Evolutionary conservation across 1,140 invertebrate genomes (phyloP).

Genomic region (Calliphora vicina): DNA sequence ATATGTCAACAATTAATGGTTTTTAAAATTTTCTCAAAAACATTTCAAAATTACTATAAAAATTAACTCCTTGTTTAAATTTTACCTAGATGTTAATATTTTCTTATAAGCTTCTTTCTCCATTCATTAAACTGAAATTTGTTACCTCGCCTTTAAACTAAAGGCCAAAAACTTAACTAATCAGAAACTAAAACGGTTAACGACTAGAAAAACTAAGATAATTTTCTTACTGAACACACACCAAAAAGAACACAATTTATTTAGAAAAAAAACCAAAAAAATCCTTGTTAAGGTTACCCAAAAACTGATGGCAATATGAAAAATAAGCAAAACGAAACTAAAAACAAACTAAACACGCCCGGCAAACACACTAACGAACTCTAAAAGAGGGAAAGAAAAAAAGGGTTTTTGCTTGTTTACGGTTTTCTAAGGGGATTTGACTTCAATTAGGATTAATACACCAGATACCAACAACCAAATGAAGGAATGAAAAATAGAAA

Average conservation of each 20-base stretch:
- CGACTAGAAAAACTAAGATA: slow-evolving; percentile 11
- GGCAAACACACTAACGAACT: slow-evolving; percentile 11
- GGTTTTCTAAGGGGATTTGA: slow-evolving; percentile 6
- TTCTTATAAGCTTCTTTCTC: too few relatives aligned
- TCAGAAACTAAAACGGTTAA: slow-evolving; percentile 6
- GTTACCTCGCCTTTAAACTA: background rate
- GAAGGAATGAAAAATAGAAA: background rate
- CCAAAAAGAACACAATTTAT: background rate
- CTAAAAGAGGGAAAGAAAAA: background rate
- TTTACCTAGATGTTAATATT: too few relatives aligned
- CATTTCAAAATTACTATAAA: too few relatives aligned
- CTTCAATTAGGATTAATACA: slow-evolving; percentile 36
- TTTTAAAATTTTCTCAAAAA: too few relatives aligned
- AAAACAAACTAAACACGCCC: background rate
- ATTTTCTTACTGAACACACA: background rate
- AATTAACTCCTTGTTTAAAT: too few relatives aligned
- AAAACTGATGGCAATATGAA: background rate
- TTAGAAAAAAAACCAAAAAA: background rate
- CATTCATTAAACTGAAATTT: background rate
- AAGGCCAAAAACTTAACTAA: background rate
- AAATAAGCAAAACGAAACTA: background rate
- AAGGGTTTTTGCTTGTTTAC: slow-evolving; percentile 20
- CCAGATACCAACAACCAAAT: slow-evolving; percentile 13
- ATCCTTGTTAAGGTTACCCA: background rate
- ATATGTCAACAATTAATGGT: too few relatives aligned